Base-by-base conservation (phyloP, 1,140 invertebrate genomes). In the Steinernema feltiae region DNA sequence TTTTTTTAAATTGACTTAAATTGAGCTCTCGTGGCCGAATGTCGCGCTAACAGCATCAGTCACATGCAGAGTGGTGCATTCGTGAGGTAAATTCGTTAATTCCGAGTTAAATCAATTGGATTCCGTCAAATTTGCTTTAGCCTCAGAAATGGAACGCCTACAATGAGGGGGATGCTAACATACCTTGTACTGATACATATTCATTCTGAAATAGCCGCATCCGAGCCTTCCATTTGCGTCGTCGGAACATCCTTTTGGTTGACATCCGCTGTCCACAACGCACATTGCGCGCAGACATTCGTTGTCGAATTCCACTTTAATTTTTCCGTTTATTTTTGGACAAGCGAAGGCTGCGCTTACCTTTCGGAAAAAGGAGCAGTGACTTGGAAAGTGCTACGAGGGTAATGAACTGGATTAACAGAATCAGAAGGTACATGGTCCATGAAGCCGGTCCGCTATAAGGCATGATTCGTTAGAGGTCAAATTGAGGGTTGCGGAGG, bases 211-310 rank as follows among this genome's bases (percentile, higher is more conserved):
- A 48, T 79, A 85, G n/a, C 84, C 84, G 73, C 84, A 85, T 29
- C 84, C 84, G 53, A 85, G 41, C 17, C 84, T 73, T 41, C 82
- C 84, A 70, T 79, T 76, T 21, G 77, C 74, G 74, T 85, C 84
- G 15, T 78, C 27, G 24, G 84, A 74, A 69, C 84, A 85, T 32
- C 84, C 84, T 30, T 82, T 78, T 27, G 80, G 84, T 18, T 79
- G 80, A 76, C 84, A 85, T 27, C 78, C 85, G 48, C 80, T 83
- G 75, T 85, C 84, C 30, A 78, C 81, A 30, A 82, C 31, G 74
- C 84, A 85, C 84, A 85, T 85, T 17, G 84, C 82, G 32, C 80
- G 84, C 76, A 85, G 82, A 32, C 84, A 85, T 31, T 85, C 80
- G 32, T 80, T 76, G 30, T 85, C 82, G 21, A 82, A 83, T 63